Conservation (phyloP, 2,797 vertebrate genomes). For the Lerista edwardsae region DNA sequence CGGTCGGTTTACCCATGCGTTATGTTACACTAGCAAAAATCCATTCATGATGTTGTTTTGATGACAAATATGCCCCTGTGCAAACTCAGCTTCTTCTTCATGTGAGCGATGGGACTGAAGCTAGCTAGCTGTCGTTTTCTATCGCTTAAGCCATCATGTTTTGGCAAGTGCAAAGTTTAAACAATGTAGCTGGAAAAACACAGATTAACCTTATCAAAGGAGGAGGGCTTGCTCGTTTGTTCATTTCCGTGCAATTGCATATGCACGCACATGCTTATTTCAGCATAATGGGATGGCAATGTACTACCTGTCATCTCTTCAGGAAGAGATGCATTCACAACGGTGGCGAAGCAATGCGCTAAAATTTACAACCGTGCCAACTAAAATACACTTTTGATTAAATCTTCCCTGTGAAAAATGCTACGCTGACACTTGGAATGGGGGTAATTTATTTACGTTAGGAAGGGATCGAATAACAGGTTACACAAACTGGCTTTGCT, state of each 20-base stretch:
- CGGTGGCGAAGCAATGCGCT: neutral
- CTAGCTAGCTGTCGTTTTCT: slow-evolving; percentile 43
- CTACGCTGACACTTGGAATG: slow-evolving; percentile 16
- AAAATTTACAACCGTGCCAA: slow-evolving; percentile 46
- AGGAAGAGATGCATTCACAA: slow-evolving; percentile 9
- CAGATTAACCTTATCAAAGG: slow-evolving; percentile 46
- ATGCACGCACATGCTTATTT: slow-evolving; percentile 35
- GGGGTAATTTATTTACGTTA: slow-evolving; percentile 28
- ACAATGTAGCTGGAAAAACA: slow-evolving; percentile 38
- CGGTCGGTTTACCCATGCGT: neutral
- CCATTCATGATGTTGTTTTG: slow-evolving; percentile 25
- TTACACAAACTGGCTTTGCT: neutral
- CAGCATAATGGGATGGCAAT: slow-evolving; percentile 36
- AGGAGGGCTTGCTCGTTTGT: slow-evolving; percentile 36
- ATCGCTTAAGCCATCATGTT: slow-evolving; percentile 22
- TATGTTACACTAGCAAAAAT: neutral
- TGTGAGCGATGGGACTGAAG: slow-evolving; percentile 35
- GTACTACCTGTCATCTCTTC: slow-evolving; percentile 35
- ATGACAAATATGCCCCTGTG: slow-evolving; percentile 11
- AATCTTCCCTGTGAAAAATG: slow-evolving; percentile 27
- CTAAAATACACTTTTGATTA: slow-evolving; percentile 51
- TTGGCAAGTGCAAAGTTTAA: slow-evolving; percentile 57
- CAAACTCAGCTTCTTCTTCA: slow-evolving; percentile 33
- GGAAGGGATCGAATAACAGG: slow-evolving; percentile 8
- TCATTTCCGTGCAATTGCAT: slow-evolving; percentile 41